phyloP scores from a whole-genome alignment of 2,113 vertebrate genomes.

The Gasterosteus nipponicus region DNA sequence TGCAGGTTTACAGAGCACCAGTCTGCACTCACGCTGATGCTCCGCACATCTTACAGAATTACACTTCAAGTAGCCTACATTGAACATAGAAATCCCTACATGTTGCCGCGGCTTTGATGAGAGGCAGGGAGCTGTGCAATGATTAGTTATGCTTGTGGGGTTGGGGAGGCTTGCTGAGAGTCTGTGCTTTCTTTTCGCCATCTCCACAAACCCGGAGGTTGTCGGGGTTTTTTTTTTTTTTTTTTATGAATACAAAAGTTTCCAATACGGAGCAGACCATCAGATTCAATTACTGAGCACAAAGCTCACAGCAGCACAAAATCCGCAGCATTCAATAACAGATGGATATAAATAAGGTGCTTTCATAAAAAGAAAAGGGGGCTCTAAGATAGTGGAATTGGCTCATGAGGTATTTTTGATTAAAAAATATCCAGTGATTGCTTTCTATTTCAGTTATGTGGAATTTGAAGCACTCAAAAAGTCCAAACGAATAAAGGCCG shows the following conservation, averaged over 20 bases:
- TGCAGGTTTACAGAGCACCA: not conserved
- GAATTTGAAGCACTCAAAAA: conserved; percentile 14
- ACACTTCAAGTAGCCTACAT: conserved; percentile 42
- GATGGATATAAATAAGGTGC: conserved; percentile 56
- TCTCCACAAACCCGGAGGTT: conserved; percentile 43
- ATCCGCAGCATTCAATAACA: conserved; percentile 45
- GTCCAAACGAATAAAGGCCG: not conserved
- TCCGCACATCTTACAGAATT: conserved; percentile 16
- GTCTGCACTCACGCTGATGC: conserved; percentile 10
- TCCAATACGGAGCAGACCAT: conserved; percentile 56
- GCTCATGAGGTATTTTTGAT: conserved; percentile 54
- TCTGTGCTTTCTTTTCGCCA: conserved; percentile 2
- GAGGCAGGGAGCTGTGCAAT: conserved; percentile 16
- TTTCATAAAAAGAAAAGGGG: conserved; percentile 17
- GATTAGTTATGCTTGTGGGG: conserved; percentile 52
- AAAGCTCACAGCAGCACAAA: conserved; percentile 53
- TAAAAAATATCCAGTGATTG: conserved; percentile 47
- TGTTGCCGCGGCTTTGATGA: conserved; percentile 53
- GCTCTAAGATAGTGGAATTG: conserved; percentile 33
- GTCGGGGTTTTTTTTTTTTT: conserved; percentile 9
- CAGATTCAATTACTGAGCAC: conserved; percentile 67
- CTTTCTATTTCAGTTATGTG: conserved; percentile 25
- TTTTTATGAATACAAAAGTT: conserved; percentile 52
- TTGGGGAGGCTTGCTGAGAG: conserved; percentile 20
- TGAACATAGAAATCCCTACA: conserved; percentile 28